phyloP scores from a whole-genome alignment of 2,113 vertebrate species.

The Trinectes maculatus region DNA sequence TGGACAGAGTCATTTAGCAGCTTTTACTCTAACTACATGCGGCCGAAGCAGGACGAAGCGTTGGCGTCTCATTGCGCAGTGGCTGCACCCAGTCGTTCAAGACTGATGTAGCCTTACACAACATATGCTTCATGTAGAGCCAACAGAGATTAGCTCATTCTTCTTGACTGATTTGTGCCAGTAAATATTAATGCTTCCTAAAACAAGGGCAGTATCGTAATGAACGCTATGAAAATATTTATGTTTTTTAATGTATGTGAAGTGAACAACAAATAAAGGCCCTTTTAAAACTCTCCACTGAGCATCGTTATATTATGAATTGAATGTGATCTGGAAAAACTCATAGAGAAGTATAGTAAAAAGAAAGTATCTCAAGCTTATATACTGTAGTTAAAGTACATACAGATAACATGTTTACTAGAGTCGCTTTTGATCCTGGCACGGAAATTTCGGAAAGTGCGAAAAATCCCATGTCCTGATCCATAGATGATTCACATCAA shows the following conservation, averaged over 20 bases:
- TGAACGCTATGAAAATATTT: slow-evolving; percentile 29
- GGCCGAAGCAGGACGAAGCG: slow-evolving; percentile 66
- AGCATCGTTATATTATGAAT: no score
- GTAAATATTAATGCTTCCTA: slow-evolving; percentile 62
- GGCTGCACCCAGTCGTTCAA: slow-evolving; percentile 76
- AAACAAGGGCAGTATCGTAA: slow-evolving; percentile 48
- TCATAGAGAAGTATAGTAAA: no score
- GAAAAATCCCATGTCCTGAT: slow-evolving; percentile 41
- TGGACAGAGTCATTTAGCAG: slow-evolving; percentile 74
- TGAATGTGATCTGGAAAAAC: no score
- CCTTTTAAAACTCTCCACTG: no score
- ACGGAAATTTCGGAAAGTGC: slow-evolving; percentile 35
- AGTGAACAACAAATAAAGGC: no score
- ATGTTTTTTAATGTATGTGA: slow-evolving; percentile 3
- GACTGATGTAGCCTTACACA: slow-evolving; percentile 76
- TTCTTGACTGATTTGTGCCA: slow-evolving; percentile 58
- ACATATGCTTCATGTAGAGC: slow-evolving; percentile 73
- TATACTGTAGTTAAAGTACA: no score
- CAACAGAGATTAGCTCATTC: slow-evolving; percentile 69
- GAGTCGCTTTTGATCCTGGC: slow-evolving; percentile 47
- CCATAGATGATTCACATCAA: slow-evolving; percentile 37
- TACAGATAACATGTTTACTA: no score
- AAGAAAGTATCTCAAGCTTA: slow-evolving; percentile 46
- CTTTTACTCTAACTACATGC: slow-evolving; percentile 72
- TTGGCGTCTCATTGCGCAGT: slow-evolving; percentile 65